phyloP scores from a whole-genome alignment of 1,140 invertebrate genomes.

The Bombus terrestris region DNA sequence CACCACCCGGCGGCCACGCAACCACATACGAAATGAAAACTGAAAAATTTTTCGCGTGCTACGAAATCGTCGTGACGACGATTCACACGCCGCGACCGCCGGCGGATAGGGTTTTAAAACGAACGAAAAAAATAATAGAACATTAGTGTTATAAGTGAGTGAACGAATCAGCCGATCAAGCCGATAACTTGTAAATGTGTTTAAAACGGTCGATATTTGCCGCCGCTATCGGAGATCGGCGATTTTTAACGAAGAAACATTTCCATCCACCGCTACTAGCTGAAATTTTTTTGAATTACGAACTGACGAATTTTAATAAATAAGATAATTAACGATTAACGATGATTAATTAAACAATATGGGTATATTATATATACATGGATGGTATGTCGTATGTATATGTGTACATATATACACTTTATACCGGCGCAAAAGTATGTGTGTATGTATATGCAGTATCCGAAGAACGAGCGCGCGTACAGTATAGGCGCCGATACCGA shows the following conservation, averaged over 20 bases:
- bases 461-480: conserved; percentile 52
- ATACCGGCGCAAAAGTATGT: conserved; percentile 73
- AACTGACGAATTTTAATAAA: conserved; percentile 73
- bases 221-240: conserved; percentile 52
- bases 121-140: conserved; percentile 57
- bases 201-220: conserved; percentile 61
- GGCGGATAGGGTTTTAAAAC: conserved; percentile 67
- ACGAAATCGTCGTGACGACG: conserved; percentile 18
- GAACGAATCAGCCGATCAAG: conserved; percentile 64
- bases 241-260: conserved; percentile 75
- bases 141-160: conserved; percentile 67
- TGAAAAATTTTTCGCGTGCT: conserved; percentile 18
- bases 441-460: conserved; percentile 74
- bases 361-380: conserved; percentile 78
- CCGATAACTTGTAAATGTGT: conserved; percentile 74
- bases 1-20: conserved; percentile 51
- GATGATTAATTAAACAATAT: conserved; percentile 73
- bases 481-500: conserved; percentile 41
- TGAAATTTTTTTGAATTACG: conserved; percentile 69
- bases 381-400: conserved; percentile 81
- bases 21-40: conserved; percentile 25
- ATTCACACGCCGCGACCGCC: conserved; percentile 46
- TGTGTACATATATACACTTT: conserved; percentile 81
- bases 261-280: conserved; percentile 78
- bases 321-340: conserved; percentile 74